A percentile compares a stretch with the other conserved stretches of the same genome.
Evolutionary conservation across 2,797 vertebrate species (phyloP).

Genomic region (Chaenodraco wilsoni): DNA sequence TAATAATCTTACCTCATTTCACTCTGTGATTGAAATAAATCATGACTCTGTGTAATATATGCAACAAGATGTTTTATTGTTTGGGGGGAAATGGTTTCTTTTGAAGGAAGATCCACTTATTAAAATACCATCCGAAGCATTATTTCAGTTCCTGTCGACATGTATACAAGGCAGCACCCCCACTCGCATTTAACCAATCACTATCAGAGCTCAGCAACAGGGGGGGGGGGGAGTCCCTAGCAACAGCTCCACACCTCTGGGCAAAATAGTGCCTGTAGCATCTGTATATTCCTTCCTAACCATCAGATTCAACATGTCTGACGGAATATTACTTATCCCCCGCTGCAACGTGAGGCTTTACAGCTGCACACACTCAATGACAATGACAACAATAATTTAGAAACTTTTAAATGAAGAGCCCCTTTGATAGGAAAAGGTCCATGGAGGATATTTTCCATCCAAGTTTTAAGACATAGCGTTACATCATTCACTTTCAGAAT

Average conservation of each 20-base stretch:
- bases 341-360: not conserved
- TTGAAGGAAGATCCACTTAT: constrained; percentile 68
- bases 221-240: constrained; percentile 37
- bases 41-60: constrained; percentile 60
- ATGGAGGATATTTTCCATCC: constrained; percentile 46
- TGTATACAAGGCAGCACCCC: constrained; percentile 40
- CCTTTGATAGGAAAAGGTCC: constrained; percentile 59
- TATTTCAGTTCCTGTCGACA: constrained; percentile 44
- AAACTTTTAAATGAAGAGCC: constrained; percentile 56
- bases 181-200: constrained; percentile 40
- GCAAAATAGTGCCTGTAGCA: constrained; percentile 38
- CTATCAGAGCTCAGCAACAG: constrained; percentile 15
- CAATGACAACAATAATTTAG: constrained; percentile 33
- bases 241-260: constrained; percentile 65
- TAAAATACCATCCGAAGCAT: constrained; percentile 60
- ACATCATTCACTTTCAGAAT: no score
- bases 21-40: constrained; percentile 68
- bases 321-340: constrained; percentile 23
- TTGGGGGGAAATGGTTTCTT: constrained; percentile 72
- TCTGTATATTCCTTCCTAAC: constrained; percentile 24
- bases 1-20: constrained; percentile 76
- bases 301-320: constrained; percentile 23
- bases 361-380: constrained; percentile 9
- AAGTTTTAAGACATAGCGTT: constrained; percentile 30
- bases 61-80: constrained; percentile 60